Percentiles rank a stretch among this genome's conserved stretches.
Evolutionary conservation across 2,797 vertebrate genomes (phyloP).

Genomic region (Danionella dracula): DNA sequence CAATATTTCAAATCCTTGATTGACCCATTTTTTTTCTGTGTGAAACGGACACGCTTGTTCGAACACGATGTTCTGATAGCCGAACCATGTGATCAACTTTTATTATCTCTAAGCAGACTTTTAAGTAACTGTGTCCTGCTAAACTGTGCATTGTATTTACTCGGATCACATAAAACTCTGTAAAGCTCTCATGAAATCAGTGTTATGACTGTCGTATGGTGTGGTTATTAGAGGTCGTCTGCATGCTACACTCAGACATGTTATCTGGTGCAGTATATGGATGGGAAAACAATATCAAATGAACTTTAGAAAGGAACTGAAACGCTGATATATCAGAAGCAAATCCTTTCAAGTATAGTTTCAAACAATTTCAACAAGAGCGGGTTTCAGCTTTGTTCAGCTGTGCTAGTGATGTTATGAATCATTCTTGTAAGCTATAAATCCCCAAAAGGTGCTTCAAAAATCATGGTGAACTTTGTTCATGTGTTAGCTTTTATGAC

Average conservation of each 20-base stretch:
- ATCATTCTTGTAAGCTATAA: not conserved
- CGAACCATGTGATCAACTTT: not conserved
- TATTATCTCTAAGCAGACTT: too few species aligned
- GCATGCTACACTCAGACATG: not conserved
- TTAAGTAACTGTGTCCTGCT: not conserved
- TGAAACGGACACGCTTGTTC: not conserved
- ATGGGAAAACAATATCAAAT: too few species aligned
- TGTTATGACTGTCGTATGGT: not conserved
- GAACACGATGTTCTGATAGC: not conserved
- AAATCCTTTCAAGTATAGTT: too few species aligned
- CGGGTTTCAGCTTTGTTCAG: not conserved
- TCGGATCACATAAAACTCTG: not conserved
- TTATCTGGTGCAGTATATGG: too few species aligned
- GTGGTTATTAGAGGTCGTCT: not conserved
- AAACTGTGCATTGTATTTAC: not conserved
- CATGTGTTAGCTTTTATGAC: not conserved
- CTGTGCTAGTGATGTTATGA: not conserved
- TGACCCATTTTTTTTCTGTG: too few species aligned
- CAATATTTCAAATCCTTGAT: not conserved
- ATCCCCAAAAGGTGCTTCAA: not conserved
- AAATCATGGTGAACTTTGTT: slow-evolving; percentile 3
- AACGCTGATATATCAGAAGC: too few species aligned
- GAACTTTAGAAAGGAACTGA: too few species aligned
- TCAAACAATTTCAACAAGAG: not conserved
- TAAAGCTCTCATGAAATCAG: not conserved